phyloP scores from a whole-genome alignment of 1,140 invertebrate species.

The Eumeta japonica region DNA sequence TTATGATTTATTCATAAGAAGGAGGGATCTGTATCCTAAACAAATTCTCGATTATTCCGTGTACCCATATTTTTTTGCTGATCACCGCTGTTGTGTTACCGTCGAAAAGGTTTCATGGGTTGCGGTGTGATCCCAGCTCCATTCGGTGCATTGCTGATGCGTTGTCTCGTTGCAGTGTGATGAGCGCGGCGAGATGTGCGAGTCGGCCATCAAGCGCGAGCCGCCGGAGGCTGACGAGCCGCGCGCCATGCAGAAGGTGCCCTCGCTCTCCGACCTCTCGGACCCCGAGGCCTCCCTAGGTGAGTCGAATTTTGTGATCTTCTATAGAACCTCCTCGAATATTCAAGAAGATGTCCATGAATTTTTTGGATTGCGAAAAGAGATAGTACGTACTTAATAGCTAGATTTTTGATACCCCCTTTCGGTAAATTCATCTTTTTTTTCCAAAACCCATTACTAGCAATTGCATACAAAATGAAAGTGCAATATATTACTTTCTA shows the following conservation, averaged over 20 bases:
- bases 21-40: no score
- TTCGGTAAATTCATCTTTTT: slow-evolving; percentile 2
- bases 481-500: no score
- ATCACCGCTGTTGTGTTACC: no score
- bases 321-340: not conserved
- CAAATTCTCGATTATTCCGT: no score
- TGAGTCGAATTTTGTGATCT: slow-evolving; percentile 60
- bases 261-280: slow-evolving; percentile 78
- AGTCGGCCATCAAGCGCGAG: slow-evolving; percentile 70
- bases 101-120: no score
- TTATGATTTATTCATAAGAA: no score
- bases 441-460: slow-evolving; percentile 5
- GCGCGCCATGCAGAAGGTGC: slow-evolving; percentile 77
- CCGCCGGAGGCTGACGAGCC: slow-evolving; percentile 56
- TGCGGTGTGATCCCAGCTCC: no score
- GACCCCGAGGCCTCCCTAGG: slow-evolving; percentile 80
- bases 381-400: not conserved
- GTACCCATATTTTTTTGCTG: no score
- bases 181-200: slow-evolving; percentile 57
- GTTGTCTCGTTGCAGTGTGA: slow-evolving; percentile 43
- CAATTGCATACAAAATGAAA: slow-evolving; percentile 1
- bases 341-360: not conserved
- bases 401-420: not conserved
- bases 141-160: no score
- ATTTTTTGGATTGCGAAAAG: not conserved